Evolutionary conservation across 2,113 vertebrate genomes (phyloP).

Genomic region (Gymnobelideus leadbeateri): DNA sequence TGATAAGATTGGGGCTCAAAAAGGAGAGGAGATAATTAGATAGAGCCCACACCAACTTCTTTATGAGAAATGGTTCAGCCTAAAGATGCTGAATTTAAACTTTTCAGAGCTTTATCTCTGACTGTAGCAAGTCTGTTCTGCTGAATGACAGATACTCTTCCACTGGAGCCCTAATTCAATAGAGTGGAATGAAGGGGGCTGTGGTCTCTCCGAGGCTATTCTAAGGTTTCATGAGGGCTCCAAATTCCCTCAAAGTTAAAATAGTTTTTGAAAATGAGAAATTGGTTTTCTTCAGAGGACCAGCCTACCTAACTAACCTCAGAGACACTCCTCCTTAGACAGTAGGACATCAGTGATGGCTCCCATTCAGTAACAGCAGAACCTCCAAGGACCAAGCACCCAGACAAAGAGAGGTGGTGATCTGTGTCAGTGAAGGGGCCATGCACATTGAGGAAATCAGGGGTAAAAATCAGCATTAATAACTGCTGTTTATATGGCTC

Average conservation of each 20-base stretch:
- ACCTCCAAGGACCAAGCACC: background rate
- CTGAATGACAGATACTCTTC: background rate
- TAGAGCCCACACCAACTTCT: background rate
- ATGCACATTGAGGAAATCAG: background rate
- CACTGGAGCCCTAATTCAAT: background rate
- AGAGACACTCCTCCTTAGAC: background rate
- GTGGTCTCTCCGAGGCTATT: background rate
- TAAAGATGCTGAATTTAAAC: background rate
- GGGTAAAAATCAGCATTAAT: background rate
- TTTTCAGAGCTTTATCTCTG: background rate
- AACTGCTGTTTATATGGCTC: background rate
- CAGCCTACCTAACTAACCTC: background rate
- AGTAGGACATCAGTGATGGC: background rate
- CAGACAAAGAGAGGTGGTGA: background rate
- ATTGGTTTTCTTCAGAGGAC: background rate
- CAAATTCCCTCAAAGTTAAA: background rate
- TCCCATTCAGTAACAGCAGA: background rate
- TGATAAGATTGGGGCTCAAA: background rate
- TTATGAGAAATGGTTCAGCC: background rate
- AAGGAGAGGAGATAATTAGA: background rate
- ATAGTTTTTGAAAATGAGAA: background rate
- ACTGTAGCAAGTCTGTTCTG: background rate
- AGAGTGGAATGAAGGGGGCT: background rate
- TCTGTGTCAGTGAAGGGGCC: background rate
- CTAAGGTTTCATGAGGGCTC: background rate